Percentiles rank a stretch among this genome's conserved stretches.
Conservation (phyloP, 30 jellyfish, hydroid and myxozoan species). For the Sanderia malayensis region DNA sequence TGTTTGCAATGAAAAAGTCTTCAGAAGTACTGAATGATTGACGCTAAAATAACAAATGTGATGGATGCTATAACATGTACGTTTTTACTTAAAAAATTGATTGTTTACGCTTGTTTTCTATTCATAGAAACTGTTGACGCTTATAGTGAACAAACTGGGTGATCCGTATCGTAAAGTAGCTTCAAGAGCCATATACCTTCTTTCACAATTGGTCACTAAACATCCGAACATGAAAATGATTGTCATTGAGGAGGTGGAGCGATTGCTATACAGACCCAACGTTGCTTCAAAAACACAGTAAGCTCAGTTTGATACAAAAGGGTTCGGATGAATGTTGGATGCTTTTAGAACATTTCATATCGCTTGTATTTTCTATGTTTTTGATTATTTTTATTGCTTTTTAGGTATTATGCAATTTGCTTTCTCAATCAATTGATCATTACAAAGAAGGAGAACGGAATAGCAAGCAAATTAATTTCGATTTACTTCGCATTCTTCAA, state of each 20-base stretch:
- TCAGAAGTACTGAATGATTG: too few relatives aligned
- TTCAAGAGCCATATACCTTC: constrained; percentile 73
- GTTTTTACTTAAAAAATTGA: too few relatives aligned
- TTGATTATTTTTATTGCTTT: too few relatives aligned
- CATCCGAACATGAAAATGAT: constrained; percentile 92
- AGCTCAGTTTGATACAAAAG: too few relatives aligned
- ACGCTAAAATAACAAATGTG: too few relatives aligned
- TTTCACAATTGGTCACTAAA: constrained; percentile 73
- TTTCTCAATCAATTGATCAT: constrained; percentile 84
- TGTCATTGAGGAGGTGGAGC: constrained; percentile 83
- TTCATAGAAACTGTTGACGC: constrained; percentile 58
- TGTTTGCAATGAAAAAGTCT: too few relatives aligned
- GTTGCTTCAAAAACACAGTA: constrained; percentile 91
- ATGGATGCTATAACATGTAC: too few relatives aligned
- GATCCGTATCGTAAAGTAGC: constrained; percentile 94
- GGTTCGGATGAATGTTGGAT: too few relatives aligned
- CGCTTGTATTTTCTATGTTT: too few relatives aligned
- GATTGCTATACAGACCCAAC: constrained; percentile 82
- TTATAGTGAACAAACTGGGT: constrained; percentile 90
- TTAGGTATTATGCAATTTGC: constrained; percentile 92
- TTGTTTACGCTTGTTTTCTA: too few relatives aligned
- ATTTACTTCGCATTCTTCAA: constrained; percentile 86
- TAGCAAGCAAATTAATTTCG: constrained; percentile 80
- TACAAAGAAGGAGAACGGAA: constrained; percentile 52
- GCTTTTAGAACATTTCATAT: too few relatives aligned